Percentiles rank a stretch among this genome's conserved stretches.
Evolutionary conservation across 2,888 invertebrate genomes (phyloP).

Genomic region (Troides helena): DNA sequence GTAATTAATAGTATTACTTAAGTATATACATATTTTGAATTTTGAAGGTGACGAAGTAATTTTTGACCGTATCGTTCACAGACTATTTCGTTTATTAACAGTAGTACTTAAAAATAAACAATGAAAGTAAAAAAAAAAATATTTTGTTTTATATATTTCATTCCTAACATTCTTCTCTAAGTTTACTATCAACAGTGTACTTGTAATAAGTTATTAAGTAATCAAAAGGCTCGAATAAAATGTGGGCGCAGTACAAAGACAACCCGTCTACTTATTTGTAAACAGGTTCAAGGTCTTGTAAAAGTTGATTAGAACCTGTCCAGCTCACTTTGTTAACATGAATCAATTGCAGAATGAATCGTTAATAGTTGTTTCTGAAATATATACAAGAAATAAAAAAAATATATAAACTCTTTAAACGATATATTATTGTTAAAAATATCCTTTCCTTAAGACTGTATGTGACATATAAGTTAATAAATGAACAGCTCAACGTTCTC

Average conservation of each 20-base stretch:
- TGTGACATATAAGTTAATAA: no score
- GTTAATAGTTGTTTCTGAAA: no score
- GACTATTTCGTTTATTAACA: not conserved
- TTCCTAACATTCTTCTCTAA: not conserved
- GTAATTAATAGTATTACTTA: not conserved
- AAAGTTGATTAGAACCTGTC: constrained; percentile 46
- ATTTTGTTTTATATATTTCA: not conserved
- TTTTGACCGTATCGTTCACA: not conserved
- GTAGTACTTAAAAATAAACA: not conserved
- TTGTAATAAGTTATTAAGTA: constrained; percentile 19
- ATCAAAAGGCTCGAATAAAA: constrained; percentile 23
- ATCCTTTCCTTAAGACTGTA: no score
- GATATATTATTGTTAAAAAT: no score
- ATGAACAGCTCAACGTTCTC: no score
- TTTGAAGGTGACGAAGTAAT: not conserved
- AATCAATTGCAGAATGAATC: not conserved
- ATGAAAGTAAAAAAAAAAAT: not conserved
- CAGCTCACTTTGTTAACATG: constrained; percentile 33
- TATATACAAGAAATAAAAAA: not conserved
- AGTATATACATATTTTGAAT: not conserved
- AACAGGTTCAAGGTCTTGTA: constrained; percentile 57
- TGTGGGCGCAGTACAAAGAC: constrained; percentile 36
- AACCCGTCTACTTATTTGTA: constrained; percentile 40
- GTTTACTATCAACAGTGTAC: not conserved
- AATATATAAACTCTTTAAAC: not conserved